Evolutionary conservation across 2,797 vertebrate species (phyloP).

Genomic region (Peromyscus aztecus): DNA sequence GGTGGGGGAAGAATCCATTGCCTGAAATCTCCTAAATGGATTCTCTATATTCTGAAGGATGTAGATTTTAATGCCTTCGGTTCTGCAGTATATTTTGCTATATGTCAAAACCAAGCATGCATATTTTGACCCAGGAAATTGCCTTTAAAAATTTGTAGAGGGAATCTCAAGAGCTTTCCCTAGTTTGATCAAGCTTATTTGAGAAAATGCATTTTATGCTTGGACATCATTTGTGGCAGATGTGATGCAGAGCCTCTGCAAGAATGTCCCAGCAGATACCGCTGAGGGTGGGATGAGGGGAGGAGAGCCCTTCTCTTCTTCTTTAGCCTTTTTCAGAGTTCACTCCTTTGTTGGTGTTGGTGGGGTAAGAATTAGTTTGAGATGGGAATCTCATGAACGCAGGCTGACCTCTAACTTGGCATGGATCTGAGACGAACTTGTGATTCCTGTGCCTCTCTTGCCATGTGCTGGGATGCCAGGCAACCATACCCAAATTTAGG

Average conservation of each 20-base stretch:
- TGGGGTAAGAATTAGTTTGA: not conserved
- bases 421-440: not conserved
- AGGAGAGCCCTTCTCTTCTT: too few relatives aligned
- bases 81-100: not conserved
- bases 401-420: not conserved
- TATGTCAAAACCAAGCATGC: slow-evolving; percentile 6
- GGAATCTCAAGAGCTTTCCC: not conserved
- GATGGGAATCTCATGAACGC: not conserved
- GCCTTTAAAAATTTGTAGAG: slow-evolving; percentile 3
- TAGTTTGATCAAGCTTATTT: not conserved
- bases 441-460: too few relatives aligned
- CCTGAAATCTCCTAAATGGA: not conserved
- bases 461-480: not conserved
- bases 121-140: not conserved
- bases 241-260: not conserved
- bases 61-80: not conserved
- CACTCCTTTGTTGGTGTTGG: not conserved
- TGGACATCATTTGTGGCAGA: not conserved
- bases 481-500: not conserved
- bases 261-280: accelerated
- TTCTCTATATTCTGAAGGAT: not conserved
- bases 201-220: not conserved
- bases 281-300: accelerated
- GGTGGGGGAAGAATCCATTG: not conserved
- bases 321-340: not conserved